A percentile compares a stretch with the other conserved stretches of the same genome.
Evolutionary conservation across 2,888 invertebrate species (phyloP).

Genomic region (Trissolcus brochymenae): DNA sequence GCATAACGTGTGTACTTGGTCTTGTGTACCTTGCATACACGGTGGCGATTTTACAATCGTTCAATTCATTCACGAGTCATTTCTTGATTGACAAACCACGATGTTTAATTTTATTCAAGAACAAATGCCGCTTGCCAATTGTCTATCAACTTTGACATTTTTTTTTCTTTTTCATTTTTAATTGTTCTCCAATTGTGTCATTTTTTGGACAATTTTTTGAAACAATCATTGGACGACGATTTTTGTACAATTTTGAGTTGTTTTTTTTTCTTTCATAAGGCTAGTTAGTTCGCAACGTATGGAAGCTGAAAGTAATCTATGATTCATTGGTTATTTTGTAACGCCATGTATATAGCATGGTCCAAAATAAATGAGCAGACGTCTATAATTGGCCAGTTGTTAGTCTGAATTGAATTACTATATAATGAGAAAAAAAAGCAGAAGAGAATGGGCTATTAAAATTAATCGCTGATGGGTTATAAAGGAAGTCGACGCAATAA

Average conservation of each 20-base stretch:
- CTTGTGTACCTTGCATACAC: conserved; percentile 34
- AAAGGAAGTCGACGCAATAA: conserved; percentile 19
- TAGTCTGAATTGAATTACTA: conserved; percentile 45
- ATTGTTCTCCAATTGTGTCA: too few species aligned
- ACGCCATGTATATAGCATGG: conserved; percentile 33
- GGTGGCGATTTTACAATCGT: conserved; percentile 25
- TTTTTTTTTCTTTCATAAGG: not conserved
- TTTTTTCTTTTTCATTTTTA: too few species aligned
- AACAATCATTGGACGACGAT: not conserved
- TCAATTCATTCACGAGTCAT: conserved; percentile 3
- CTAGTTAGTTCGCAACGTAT: not conserved
- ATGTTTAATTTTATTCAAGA: not conserved
- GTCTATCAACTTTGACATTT: too few species aligned
- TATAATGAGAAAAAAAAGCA: conserved; percentile 17
- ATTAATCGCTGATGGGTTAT: not conserved
- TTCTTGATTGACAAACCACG: conserved; percentile 2
- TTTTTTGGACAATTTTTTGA: too few species aligned
- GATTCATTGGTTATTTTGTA: conserved; percentile 44
- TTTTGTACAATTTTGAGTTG: not conserved
- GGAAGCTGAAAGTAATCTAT: conserved; percentile 7
- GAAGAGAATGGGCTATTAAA: conserved; percentile 15
- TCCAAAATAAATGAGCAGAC: conserved; percentile 52
- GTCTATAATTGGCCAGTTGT: conserved; percentile 47
- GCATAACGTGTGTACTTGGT: conserved; percentile 46
- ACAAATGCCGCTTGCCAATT: not conserved